Evolutionary conservation across 2,888 invertebrate genomes (phyloP).

Genomic region (Drosophila antonietae): DNA sequence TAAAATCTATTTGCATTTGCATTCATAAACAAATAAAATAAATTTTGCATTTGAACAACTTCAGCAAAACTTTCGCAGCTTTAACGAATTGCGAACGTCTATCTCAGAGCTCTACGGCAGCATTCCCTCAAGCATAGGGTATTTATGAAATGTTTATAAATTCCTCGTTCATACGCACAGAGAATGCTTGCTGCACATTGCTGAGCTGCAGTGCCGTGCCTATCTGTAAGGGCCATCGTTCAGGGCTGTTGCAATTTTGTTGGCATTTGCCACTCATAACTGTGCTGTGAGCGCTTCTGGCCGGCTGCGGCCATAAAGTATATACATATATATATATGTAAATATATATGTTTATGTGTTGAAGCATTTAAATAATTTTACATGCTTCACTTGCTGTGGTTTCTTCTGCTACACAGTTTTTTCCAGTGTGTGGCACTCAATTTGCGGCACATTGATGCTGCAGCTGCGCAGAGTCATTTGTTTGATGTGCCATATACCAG

Average conservation of each 20-base stretch:
- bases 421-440: conserved; percentile 37
- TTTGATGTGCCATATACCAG: conserved; percentile 7
- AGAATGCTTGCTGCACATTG: conserved; percentile 9
- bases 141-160: not conserved
- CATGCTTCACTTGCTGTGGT: conserved; percentile 52
- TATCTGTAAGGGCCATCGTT: conserved; percentile 13
- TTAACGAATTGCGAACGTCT: not conserved
- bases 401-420: conserved; percentile 15
- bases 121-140: conserved; percentile 1
- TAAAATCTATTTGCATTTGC: too few relatives aligned
- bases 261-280: conserved; percentile 27
- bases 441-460: conserved; percentile 48
- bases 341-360: not conserved
- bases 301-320: conserved; percentile 5
- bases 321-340: not conserved
- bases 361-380: conserved; percentile 57
- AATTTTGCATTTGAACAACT: not conserved
- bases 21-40: too few relatives aligned
- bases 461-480: conserved; percentile 12
- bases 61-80: not conserved
- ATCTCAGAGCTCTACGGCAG: rapidly evolving
- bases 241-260: conserved; percentile 12
- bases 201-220: not conserved
- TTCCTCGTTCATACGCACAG: not conserved
- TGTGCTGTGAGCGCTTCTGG: not conserved